Percentiles rank a stretch among this genome's conserved stretches.
Conservation (phyloP, 2,113 vertebrate genomes). For the Castor canadensis region DNA sequence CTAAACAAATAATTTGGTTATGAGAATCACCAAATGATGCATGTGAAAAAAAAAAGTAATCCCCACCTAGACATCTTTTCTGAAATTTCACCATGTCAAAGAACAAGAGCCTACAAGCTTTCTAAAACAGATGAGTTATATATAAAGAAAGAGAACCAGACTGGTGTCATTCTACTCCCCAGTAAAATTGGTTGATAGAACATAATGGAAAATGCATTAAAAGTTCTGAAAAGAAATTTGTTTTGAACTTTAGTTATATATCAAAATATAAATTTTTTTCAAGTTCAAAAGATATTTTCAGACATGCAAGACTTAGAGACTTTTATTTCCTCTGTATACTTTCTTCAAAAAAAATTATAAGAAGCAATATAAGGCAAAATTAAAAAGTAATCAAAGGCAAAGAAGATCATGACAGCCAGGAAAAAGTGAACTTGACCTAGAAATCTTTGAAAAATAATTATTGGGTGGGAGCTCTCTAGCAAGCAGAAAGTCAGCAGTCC, state of each 20-base stretch:
- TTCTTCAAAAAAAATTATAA: background rate
- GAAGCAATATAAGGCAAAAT: background rate
- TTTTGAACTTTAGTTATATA: constrained; percentile 3
- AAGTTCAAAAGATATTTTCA: constrained; percentile 26
- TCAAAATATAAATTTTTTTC: constrained; percentile 50
- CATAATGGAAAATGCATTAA: background rate
- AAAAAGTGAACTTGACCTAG: constrained; percentile 31
- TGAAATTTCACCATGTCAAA: background rate
- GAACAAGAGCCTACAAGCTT: background rate
- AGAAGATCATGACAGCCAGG: background rate
- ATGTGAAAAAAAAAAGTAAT: background rate
- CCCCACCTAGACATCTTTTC: background rate
- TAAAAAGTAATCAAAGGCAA: constrained; percentile 24
- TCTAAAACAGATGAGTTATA: constrained; percentile 1
- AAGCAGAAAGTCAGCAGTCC: background rate
- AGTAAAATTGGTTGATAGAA: background rate
- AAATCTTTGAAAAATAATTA: constrained; percentile 54
- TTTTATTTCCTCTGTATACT: background rate
- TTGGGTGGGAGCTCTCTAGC: background rate
- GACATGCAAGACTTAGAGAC: background rate
- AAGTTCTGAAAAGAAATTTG: constrained; percentile 1
- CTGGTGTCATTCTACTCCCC: background rate
- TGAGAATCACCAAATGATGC: background rate
- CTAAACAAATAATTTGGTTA: background rate
- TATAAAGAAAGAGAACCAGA: background rate